Evolutionary conservation across 1,140 invertebrate genomes (phyloP).

Genomic region (Aphelenchoides besseyi): DNA sequence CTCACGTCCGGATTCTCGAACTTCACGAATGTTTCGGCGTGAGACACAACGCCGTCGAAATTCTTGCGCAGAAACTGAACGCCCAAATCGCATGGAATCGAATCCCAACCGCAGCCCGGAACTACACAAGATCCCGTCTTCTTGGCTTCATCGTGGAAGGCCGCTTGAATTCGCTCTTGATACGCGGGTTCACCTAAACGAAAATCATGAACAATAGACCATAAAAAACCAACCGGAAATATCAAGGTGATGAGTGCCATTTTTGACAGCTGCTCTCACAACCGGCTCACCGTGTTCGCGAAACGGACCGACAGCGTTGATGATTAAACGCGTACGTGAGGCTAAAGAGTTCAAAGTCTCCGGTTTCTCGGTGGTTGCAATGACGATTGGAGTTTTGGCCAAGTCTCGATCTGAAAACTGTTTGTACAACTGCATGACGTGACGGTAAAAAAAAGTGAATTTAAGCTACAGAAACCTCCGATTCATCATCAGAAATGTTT

Average conservation of each 20-base stretch:
- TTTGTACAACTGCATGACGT: no score
- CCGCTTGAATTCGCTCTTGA: slow-evolving; percentile 75
- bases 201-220: background rate
- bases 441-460: no score
- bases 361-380: slow-evolving; percentile 43
- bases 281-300: slow-evolving; percentile 81
- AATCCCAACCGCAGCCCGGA: slow-evolving; percentile 83
- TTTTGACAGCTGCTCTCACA: slow-evolving; percentile 80
- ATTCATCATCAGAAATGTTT: no score
- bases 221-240: slow-evolving; percentile 80
- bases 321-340: slow-evolving; percentile 46
- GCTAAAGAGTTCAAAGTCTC: slow-evolving; percentile 40
- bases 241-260: slow-evolving; percentile 80
- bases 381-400: slow-evolving; percentile 43
- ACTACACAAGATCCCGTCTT: slow-evolving; percentile 79
- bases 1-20: slow-evolving; percentile 40
- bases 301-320: slow-evolving; percentile 66
- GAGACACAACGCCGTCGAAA: slow-evolving; percentile 69
- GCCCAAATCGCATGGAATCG: slow-evolving; percentile 78
- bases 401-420: slow-evolving; percentile 46
- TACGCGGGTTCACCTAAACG: slow-evolving; percentile 23
- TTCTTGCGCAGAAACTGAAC: slow-evolving; percentile 72
- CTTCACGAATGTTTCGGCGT: slow-evolving; percentile 50
- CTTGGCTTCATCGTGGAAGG: slow-evolving; percentile 75
- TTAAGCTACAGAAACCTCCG: no score